phyloP scores from a whole-genome alignment of 2,797 vertebrate genomes.

The Gila robusta region DNA sequence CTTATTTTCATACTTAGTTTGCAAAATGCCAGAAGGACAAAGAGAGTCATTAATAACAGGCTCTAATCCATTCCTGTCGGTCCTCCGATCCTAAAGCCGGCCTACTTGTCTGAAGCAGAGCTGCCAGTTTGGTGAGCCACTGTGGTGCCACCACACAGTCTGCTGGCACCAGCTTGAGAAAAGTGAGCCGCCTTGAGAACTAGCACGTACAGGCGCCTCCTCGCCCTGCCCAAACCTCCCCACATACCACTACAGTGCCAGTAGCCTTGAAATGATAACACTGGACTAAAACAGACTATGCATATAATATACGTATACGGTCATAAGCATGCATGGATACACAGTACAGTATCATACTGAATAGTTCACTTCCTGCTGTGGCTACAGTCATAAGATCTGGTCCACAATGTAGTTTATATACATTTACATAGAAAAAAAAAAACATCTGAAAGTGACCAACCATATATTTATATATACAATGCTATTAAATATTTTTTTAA shows the following conservation, averaged over 20 bases:
- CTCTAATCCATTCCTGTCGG: constrained; percentile 79
- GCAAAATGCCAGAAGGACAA: constrained; percentile 63
- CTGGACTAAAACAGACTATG: constrained; percentile 65
- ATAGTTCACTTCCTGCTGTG: not conserved
- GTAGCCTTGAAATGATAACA: constrained; percentile 74
- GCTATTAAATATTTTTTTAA: too few relatives aligned
- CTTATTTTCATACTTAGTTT: constrained; percentile 66
- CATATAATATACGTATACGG: constrained; percentile 1
- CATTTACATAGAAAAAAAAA: not conserved
- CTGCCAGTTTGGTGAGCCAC: constrained; percentile 60
- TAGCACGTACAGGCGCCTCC: constrained; percentile 53
- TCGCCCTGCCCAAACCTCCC: constrained; percentile 48
- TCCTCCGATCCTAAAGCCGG: constrained; percentile 63
- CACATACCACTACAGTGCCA: constrained; percentile 69
- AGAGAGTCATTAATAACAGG: constrained; percentile 75
- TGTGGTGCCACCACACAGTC: constrained; percentile 67
- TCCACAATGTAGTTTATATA: not conserved
- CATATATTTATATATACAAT: too few relatives aligned
- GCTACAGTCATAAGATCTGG: not conserved
- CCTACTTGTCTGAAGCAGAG: constrained; percentile 64
- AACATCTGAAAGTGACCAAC: not conserved
- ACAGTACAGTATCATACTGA: not conserved
- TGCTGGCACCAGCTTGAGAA: constrained; percentile 59
- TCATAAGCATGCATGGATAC: not conserved
- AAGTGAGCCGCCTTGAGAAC: constrained; percentile 57